Evolutionary conservation across 2,113 vertebrate genomes (phyloP).

Genomic region (Brienomyrus brachyistius): DNA sequence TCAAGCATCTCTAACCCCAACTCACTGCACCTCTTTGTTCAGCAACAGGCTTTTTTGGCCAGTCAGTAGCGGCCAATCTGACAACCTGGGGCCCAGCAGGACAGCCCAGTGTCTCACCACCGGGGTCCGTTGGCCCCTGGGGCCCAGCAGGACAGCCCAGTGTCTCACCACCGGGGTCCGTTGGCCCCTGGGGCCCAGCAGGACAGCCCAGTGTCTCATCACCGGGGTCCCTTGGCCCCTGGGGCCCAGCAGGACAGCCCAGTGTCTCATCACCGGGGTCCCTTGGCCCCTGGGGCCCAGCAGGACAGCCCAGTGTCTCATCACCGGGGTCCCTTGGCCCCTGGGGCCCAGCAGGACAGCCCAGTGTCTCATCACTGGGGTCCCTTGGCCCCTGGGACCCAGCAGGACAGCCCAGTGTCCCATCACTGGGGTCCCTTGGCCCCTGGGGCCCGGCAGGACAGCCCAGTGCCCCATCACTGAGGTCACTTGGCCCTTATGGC

Average conservation of each 20-base stretch:
- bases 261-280: too few relatives aligned
- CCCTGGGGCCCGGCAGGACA: conserved; percentile 11
- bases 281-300: too few relatives aligned
- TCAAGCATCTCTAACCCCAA: conserved; percentile 34
- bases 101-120: not conserved
- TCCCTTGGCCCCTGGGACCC: not conserved
- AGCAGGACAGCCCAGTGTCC: not conserved
- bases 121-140: conserved; percentile 2
- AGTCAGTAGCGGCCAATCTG: conserved; percentile 34
- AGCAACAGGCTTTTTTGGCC: conserved; percentile 41
- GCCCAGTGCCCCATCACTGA: not conserved
- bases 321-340: conserved; percentile 5
- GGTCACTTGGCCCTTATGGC: not conserved
- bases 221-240: too few relatives aligned
- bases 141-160: conserved; percentile 9
- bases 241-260: not conserved
- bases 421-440: not conserved
- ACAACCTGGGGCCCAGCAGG: conserved; percentile 36
- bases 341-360: not conserved
- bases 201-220: not conserved
- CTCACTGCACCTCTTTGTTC: conserved; percentile 36
- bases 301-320: not conserved
- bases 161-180: conserved; percentile 7
- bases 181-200: not conserved
- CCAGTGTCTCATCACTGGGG: conserved; percentile 2